phyloP scores from a whole-genome alignment of 1,140 invertebrate species.

The Hylyphantes graminicola region DNA sequence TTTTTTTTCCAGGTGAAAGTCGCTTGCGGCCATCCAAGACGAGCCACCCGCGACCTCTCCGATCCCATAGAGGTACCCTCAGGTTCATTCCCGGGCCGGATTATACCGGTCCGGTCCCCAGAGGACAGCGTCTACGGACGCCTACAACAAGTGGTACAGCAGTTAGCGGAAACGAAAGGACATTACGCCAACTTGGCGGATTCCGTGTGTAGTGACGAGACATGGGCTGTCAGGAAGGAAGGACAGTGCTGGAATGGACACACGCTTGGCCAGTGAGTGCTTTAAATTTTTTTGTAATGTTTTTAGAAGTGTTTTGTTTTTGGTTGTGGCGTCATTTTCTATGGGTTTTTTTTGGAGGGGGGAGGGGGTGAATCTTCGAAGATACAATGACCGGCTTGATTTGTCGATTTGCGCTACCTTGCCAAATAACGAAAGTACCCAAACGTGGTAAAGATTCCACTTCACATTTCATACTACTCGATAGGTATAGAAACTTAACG shows the following conservation, averaged over 20 bases:
- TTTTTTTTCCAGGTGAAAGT: slow-evolving; percentile 41
- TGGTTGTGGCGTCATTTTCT: too few species aligned
- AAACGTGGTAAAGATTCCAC: too few species aligned
- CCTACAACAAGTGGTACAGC: slow-evolving; percentile 75
- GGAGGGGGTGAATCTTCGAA: too few species aligned
- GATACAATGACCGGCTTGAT: too few species aligned
- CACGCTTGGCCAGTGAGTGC: slow-evolving; percentile 74
- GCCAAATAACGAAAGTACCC: too few species aligned
- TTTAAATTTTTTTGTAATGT: not conserved
- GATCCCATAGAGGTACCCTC: not conserved
- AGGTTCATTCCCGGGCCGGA: slow-evolving; percentile 2
- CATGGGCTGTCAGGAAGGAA: slow-evolving; percentile 67
- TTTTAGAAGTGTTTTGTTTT: not conserved
- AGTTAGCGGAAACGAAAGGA: slow-evolving; percentile 75
- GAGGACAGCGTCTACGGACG: slow-evolving; percentile 66
- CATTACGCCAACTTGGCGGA: slow-evolving; percentile 79
- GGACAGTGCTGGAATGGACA: slow-evolving; percentile 67
- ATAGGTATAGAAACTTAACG: too few species aligned
- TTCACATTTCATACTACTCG: too few species aligned
- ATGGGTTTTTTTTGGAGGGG: too few species aligned
- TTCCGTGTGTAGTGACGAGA: slow-evolving; percentile 74
- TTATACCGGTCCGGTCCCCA: slow-evolving; percentile 34
- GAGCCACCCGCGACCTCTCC: slow-evolving; percentile 38
- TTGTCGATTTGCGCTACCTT: too few species aligned
- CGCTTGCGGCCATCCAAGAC: slow-evolving; percentile 61